Conservation (phyloP, 1,140 invertebrate species). For the Tetramorium simillimum region DNA sequence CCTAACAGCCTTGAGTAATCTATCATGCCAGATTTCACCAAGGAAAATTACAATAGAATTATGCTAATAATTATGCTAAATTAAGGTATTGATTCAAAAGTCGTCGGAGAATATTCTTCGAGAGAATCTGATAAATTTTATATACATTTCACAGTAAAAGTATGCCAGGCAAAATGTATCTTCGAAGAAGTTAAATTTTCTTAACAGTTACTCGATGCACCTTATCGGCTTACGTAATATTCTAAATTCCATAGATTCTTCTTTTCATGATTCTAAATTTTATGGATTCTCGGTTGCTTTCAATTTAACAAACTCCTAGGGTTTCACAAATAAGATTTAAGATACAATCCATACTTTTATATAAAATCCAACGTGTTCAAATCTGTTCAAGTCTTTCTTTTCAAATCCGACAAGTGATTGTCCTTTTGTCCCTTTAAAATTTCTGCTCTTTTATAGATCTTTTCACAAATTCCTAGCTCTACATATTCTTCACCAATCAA, state of each 20-base stretch:
- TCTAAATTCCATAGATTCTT: not conserved
- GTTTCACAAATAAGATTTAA: not conserved
- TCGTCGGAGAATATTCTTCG: not conserved
- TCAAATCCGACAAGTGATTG: not conserved
- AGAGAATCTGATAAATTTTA: not conserved
- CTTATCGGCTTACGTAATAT: not conserved
- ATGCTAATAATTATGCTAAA: not conserved
- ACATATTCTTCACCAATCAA: not conserved
- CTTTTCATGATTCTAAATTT: not conserved
- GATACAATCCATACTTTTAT: not conserved
- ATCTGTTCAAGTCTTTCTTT: too few relatives aligned
- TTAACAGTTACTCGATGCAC: not conserved
- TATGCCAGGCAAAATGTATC: not conserved
- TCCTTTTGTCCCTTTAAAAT: not conserved
- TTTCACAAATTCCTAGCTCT: not conserved
- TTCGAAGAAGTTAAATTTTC: not conserved
- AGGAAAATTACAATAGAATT: not conserved
- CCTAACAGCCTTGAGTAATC: slow-evolving; percentile 27
- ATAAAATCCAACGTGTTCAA: not conserved
- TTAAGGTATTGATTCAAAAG: not conserved
- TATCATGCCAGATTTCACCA: slow-evolving; percentile 36
- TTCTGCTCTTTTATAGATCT: not conserved
- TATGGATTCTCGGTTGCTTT: not conserved
- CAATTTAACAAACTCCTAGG: not conserved
- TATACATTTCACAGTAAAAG: not conserved